Evolutionary conservation across 2,113 vertebrate species (phyloP).

Genomic region (Eurypyga helias): DNA sequence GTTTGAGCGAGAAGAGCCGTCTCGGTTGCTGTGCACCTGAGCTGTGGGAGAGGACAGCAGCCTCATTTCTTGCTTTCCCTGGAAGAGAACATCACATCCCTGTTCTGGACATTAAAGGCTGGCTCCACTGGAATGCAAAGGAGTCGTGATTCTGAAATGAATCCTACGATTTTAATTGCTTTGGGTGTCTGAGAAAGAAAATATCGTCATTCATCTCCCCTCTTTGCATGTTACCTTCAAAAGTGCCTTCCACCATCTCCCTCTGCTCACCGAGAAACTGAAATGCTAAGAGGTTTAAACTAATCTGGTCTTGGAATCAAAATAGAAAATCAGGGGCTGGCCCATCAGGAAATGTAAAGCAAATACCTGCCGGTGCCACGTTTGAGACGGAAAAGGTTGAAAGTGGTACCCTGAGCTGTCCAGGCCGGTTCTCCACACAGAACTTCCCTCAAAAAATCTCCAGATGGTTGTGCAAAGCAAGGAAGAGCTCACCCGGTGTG

Average conservation of each 20-base stretch:
- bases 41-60: neutral
- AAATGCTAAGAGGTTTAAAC: neutral
- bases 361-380: neutral
- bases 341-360: neutral
- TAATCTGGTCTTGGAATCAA: neutral
- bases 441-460: neutral
- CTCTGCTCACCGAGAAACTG: neutral
- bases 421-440: neutral
- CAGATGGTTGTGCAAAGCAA: fast-evolving
- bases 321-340: neutral
- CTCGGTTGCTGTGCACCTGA: neutral
- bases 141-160: neutral
- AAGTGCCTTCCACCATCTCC: neutral
- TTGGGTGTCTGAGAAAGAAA: neutral
- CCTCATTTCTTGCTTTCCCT: neutral
- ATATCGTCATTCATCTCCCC: neutral
- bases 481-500: neutral
- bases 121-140: neutral
- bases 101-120: neutral
- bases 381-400: neutral
- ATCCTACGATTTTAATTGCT: neutral
- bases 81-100: neutral
- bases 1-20: neutral
- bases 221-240: neutral
- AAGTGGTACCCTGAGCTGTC: neutral